Conservation (phyloP, 2,888 invertebrate genomes). For the Stictocephala bisonia region DNA sequence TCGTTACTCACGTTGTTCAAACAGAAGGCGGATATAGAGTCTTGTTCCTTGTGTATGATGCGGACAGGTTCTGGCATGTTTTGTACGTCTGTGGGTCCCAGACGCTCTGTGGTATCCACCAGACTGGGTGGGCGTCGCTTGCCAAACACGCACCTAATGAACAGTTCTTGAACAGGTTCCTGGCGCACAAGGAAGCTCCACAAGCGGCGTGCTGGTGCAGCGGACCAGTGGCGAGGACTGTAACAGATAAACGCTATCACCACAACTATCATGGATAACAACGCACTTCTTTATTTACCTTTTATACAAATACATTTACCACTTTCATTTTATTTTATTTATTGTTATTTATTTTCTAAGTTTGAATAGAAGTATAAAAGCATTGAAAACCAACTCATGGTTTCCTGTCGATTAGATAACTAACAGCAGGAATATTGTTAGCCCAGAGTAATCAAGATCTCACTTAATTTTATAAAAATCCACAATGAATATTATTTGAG, state of each 20-base stretch:
- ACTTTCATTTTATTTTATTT: too few relatives aligned
- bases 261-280: too few relatives aligned
- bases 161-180: conserved; percentile 92
- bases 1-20: conserved; percentile 80
- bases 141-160: conserved; percentile 95
- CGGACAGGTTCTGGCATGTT: conserved; percentile 83
- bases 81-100: neutral
- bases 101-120: neutral
- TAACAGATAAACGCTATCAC: conserved; percentile 48
- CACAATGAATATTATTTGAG: too few relatives aligned
- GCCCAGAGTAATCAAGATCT: too few relatives aligned
- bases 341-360: too few relatives aligned
- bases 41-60: conserved; percentile 98
- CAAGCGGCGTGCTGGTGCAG: conserved; percentile 82
- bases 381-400: too few relatives aligned
- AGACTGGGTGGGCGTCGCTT: conserved; percentile 65
- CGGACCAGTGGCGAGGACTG: conserved; percentile 74
- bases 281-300: too few relatives aligned
- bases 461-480: too few relatives aligned
- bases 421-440: too few relatives aligned
- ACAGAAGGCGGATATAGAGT: conserved; percentile 97
- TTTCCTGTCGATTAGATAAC: too few relatives aligned
- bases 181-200: conserved; percentile 96
- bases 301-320: too few relatives aligned
- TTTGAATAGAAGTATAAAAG: too few relatives aligned